Percentiles rank a stretch among this genome's conserved stretches.
phyloP scores from a whole-genome alignment of 2,113 vertebrate genomes.

The Gracilinanus agilis region DNA sequence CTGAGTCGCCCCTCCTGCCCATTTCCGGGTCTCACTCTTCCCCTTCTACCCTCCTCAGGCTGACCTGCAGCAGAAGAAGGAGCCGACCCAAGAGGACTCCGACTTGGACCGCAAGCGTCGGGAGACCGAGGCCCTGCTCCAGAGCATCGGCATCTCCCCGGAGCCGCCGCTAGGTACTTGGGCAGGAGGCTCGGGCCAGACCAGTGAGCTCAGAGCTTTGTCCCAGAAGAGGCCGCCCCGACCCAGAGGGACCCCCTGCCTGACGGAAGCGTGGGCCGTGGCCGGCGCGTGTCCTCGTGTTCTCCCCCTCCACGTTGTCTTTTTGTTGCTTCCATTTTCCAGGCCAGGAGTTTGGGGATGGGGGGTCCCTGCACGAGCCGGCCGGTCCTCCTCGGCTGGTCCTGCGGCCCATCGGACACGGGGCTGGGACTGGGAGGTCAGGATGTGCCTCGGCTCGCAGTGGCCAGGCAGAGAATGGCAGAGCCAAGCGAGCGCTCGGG shows the following conservation, averaged over 20 bases:
- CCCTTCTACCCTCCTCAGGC: conserved; percentile 77
- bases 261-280: background rate
- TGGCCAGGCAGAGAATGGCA: background rate
- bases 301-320: background rate
- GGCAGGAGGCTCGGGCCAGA: background rate
- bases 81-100: conserved; percentile 92
- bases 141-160: conserved; percentile 98
- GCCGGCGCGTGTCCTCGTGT: background rate
- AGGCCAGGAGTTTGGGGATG: background rate
- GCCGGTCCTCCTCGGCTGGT: background rate
- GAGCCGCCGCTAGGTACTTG: conserved; percentile 95
- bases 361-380: accelerated
- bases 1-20: background rate
- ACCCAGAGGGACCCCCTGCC: too few species aligned
- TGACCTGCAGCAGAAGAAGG: conserved; percentile 95
- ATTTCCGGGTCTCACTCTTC: background rate
- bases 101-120: conserved; percentile 96
- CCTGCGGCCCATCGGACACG: too few species aligned
- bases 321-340: background rate
- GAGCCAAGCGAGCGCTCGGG: too few species aligned
- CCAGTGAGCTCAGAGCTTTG: background rate
- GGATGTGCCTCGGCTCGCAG: background rate
- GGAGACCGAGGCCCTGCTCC: conserved; percentile 96
- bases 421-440: too few species aligned
- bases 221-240: background rate